Conservation (phyloP, 2,888 invertebrate genomes). For the Rhogogaster chlorosoma region DNA sequence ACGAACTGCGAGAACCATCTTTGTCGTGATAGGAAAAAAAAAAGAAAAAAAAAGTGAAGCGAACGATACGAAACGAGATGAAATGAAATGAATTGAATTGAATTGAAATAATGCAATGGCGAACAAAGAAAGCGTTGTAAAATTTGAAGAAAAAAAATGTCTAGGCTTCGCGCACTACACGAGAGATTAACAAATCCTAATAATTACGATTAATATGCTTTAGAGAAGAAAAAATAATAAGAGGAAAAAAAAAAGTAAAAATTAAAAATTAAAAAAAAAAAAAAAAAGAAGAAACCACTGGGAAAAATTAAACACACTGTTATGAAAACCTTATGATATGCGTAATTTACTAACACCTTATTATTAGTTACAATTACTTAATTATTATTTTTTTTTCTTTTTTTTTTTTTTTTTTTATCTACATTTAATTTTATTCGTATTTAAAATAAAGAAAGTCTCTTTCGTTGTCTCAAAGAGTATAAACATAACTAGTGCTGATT, state of each 20-base stretch:
- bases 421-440: conserved; percentile 47
- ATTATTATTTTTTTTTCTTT: conserved; percentile 11
- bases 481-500: conserved; percentile 33
- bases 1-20: conserved; percentile 47
- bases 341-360: conserved; percentile 60
- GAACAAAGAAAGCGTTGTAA: conserved; percentile 61
- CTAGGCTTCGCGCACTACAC: conserved; percentile 64
- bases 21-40: conserved; percentile 43
- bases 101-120: conserved; percentile 19
- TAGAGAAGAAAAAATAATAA: conserved; percentile 53
- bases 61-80: not conserved
- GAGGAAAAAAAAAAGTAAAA: not conserved
- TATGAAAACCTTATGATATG: conserved; percentile 61
- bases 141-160: conserved; percentile 61
- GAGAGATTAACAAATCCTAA: conserved; percentile 62
- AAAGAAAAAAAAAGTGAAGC: conserved; percentile 7
- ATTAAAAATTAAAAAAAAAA: conserved; percentile 54
- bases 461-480: conserved; percentile 32
- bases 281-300: conserved; percentile 54
- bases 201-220: conserved; percentile 61
- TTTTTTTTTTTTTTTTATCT: conserved; percentile 21
- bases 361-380: conserved; percentile 49
- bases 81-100: not conserved
- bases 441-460: conserved; percentile 43
- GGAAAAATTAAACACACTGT: conserved; percentile 59